A percentile compares a stretch with the other conserved stretches of the same genome.
Conservation (phyloP, 2,888 invertebrate species). For the Acanthoscelides obtectus region DNA sequence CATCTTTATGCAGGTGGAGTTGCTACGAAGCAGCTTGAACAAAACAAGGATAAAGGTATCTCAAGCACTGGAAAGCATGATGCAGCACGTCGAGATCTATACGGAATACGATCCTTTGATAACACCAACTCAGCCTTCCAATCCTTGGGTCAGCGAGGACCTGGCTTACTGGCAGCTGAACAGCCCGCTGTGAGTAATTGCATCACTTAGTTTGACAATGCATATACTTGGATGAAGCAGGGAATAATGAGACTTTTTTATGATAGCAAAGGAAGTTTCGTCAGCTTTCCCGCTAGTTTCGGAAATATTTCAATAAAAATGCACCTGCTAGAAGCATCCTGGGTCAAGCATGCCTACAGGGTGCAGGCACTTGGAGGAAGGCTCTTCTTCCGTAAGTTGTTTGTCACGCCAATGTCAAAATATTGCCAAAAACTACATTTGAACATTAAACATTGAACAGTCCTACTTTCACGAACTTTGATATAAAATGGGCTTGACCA, state of each 20-base stretch:
- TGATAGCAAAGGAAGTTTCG: background rate
- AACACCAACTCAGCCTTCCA: constrained; percentile 84
- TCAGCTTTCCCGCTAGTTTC: too few species aligned
- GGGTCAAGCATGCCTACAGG: too few species aligned
- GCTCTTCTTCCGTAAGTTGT: too few species aligned
- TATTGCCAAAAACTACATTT: too few species aligned
- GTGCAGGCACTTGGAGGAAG: too few species aligned
- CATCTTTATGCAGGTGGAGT: constrained; percentile 60
- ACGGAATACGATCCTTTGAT: constrained; percentile 92
- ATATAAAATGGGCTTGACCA: too few species aligned
- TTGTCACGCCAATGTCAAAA: too few species aligned
- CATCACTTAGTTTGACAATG: background rate
- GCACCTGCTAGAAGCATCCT: too few species aligned
- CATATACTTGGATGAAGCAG: background rate
- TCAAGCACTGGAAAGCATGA: constrained; percentile 86
- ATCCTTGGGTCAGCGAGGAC: constrained; percentile 97
- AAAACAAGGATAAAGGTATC: constrained; percentile 92
- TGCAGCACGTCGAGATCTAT: constrained; percentile 86
- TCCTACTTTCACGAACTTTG: too few species aligned
- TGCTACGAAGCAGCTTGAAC: constrained; percentile 70
- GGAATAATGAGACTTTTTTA: background rate
- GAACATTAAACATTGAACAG: too few species aligned
- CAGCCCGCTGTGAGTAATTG: constrained; percentile 70
- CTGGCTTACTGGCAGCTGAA: constrained; percentile 90
- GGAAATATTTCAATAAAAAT: too few species aligned